Evolutionary conservation across 2,113 vertebrate species (phyloP).

Genomic region (Cephalopholis sonnerati): DNA sequence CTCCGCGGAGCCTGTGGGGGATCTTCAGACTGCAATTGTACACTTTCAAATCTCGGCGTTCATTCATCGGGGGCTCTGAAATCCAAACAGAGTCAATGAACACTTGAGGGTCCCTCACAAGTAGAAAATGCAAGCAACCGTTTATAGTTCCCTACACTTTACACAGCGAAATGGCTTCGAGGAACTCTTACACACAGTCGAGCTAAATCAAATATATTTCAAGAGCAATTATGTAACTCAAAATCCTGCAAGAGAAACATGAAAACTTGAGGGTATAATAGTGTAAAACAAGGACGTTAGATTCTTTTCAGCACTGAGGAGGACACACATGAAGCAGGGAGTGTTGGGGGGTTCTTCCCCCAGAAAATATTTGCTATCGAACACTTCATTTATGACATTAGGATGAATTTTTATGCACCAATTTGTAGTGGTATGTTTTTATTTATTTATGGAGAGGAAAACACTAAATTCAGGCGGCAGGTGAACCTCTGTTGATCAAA

Average conservation of each 20-base stretch:
- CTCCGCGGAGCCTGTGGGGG: slow-evolving; percentile 38
- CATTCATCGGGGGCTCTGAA: slow-evolving; percentile 9
- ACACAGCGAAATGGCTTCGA: slow-evolving; percentile 9
- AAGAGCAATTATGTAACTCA: background rate
- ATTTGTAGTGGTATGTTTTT: too few relatives aligned
- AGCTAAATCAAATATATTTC: slow-evolving; percentile 8
- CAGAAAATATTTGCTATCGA: too few relatives aligned
- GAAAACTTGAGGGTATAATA: background rate
- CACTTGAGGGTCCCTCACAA: slow-evolving; percentile 27
- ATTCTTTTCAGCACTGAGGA: too few relatives aligned
- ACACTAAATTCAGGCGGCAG: too few relatives aligned
- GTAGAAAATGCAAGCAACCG: background rate
- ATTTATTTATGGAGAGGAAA: too few relatives aligned
- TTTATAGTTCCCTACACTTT: slow-evolving; percentile 17
- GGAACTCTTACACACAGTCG: slow-evolving; percentile 15
- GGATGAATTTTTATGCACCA: too few relatives aligned
- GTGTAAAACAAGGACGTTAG: background rate
- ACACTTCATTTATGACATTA: too few relatives aligned
- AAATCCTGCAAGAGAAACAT: background rate
- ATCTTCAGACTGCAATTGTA: slow-evolving; percentile 47
- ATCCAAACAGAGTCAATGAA: slow-evolving; percentile 44
- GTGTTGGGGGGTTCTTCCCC: too few relatives aligned
- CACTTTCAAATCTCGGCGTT: slow-evolving; percentile 18
- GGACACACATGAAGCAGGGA: too few relatives aligned
- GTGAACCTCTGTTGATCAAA: too few relatives aligned